phyloP scores from a whole-genome alignment of 2,888 invertebrate genomes.

The Masnerella sp. region DNA sequence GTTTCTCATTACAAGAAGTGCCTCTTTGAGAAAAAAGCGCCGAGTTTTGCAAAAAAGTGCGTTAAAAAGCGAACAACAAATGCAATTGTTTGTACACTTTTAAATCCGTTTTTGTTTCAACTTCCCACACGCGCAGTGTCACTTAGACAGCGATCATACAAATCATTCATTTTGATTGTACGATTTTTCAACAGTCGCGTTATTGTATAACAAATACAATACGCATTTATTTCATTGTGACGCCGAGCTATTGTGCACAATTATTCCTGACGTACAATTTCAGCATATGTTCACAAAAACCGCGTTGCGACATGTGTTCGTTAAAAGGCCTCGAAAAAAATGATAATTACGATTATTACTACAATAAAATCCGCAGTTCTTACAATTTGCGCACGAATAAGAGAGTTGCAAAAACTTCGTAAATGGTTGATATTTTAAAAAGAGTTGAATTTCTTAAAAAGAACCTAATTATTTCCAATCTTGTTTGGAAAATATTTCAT shows the following conservation, averaged over 20 bases:
- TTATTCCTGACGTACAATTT: constrained; percentile 14
- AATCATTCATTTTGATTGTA: constrained; percentile 18
- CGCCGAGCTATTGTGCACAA: constrained; percentile 2
- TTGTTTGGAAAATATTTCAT: too few species aligned
- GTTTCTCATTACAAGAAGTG: too few species aligned
- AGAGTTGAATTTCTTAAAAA: too few species aligned
- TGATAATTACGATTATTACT: too few species aligned
- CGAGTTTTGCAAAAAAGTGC: too few species aligned
- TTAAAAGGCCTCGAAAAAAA: constrained; percentile 8
- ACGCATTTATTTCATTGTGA: constrained; percentile 26
- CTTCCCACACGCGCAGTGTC: constrained; percentile 5
- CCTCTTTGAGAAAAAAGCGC: too few species aligned
- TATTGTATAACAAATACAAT: constrained; percentile 30
- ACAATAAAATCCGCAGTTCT: too few species aligned
- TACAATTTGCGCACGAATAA: too few species aligned
- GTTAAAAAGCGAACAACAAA: constrained; percentile 3
- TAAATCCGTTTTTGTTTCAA: constrained; percentile 7
- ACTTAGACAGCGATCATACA: constrained; percentile 13
- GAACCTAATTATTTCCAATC: too few species aligned
- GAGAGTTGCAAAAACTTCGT: too few species aligned
- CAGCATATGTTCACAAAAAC: constrained; percentile 17
- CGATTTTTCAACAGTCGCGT: constrained; percentile 18
- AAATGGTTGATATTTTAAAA: too few species aligned
- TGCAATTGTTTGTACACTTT: constrained; percentile 3
- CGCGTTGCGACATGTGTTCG: constrained; percentile 20